These are phyloP conservation scores for Melanotaenia pygmaea DNA, from an alignment of 2,797 vertebrate species.

Conservation along the genomic window DNA sequence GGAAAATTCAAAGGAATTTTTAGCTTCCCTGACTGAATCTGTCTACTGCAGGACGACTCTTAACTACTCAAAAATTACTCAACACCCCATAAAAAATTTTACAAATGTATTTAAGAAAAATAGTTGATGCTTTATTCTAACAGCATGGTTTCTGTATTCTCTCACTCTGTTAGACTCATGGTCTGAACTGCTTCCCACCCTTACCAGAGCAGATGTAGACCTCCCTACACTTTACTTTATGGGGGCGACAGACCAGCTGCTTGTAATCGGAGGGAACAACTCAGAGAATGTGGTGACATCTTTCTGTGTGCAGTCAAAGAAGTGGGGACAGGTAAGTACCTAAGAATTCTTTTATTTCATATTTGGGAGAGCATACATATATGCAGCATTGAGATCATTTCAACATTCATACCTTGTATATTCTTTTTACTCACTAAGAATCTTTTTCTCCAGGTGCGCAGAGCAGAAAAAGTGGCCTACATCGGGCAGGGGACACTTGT, in stretches of 20 bases:
- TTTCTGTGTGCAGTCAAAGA: constrained; percentile 73
- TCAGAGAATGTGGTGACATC: constrained; percentile 78
- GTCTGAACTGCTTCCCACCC: constrained; percentile 84
- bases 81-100: background rate
- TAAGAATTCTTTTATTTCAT: background rate
- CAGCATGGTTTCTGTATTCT: background rate
- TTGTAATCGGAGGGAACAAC: constrained; percentile 84
- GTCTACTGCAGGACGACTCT: background rate
- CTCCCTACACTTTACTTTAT: constrained; percentile 84
- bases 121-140: background rate
- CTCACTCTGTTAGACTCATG: constrained; percentile 76
- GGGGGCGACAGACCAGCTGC: constrained; percentile 79
- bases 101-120: background rate
- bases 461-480: constrained; percentile 73
- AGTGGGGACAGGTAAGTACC: constrained; percentile 75
- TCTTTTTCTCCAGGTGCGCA: constrained; percentile 47
- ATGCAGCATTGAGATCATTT: background rate
- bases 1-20: no score
- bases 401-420: background rate
- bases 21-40: background rate
- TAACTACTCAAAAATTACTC: background rate
- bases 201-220: constrained; percentile 77
- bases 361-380: background rate
- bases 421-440: background rate
- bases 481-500: constrained; percentile 80